Base-by-base conservation (phyloP, 2,113 vertebrate species). In the Aleadryas rufinucha region DNA sequence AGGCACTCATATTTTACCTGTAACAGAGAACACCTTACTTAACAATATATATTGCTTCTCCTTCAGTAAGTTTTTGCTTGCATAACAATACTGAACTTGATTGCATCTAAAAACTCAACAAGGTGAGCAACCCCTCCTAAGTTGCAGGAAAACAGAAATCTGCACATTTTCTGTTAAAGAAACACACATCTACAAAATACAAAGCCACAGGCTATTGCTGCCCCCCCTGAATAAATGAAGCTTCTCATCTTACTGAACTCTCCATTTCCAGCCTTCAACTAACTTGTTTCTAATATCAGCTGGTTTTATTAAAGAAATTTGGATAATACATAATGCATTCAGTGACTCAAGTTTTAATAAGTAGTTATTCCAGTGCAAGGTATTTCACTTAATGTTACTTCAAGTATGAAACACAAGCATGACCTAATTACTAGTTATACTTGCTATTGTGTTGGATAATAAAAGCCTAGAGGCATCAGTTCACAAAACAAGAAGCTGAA, bases 1-100 rank as follows among this genome's bases (percentile, higher is more conserved):
- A 99, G 98, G 98, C 99, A 99, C 87, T 99, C 99, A 10, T 99
- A 99, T 95, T 98, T 99, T 89, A 99, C 99, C 99, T 99, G 95
- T 30, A 97, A 92, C 54, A 97, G 44, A 97, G 59, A 90, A 78
- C 11, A 94, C 56, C 70, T 59, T 52, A 57, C 9, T 89, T 64
- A 95, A 18, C n/a, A 68, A 42, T 27, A 56, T 59, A 57, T 41
- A 65, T 4, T 66, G 14, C 33, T 89, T 64, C 60, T 72, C 35
- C 28, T 53, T 69, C 57, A 41, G 30, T 66, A 53, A 57, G 9
- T 24, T 85, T 52, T 63, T 30, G 13, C 26, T 90, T 72, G 15
- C 39, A 13, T 47, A 76, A 84, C 63, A 66, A 16, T 8, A 66
- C 12, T 18, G 11, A 80, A 47, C 37, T 88, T 2, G 3, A 45